A percentile compares a stretch with the other conserved stretches of the same genome.
phyloP scores from a whole-genome alignment of 1,140 invertebrate species.

The Caerostris extrusa region DNA sequence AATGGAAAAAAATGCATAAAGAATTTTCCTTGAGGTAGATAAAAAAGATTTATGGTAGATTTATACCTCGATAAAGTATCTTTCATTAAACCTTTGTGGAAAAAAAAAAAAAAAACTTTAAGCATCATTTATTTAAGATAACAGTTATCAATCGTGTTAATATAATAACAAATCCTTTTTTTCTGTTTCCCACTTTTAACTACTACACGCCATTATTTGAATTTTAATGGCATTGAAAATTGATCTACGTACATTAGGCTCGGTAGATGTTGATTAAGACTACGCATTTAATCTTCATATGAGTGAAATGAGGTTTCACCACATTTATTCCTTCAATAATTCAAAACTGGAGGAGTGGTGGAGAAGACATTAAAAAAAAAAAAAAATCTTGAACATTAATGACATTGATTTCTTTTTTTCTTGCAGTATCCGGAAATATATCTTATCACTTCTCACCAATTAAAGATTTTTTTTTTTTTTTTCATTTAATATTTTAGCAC shows the following conservation, averaged over 20 bases:
- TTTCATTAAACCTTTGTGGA: background rate
- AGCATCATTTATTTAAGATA: background rate
- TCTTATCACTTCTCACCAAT: constrained; percentile 55
- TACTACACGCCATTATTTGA: constrained; percentile 15
- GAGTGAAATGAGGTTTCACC: constrained; percentile 1
- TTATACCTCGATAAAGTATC: background rate
- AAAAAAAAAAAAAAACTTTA: background rate
- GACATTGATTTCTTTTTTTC: constrained; percentile 44
- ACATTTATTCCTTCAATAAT: constrained; percentile 8
- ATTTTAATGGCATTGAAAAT: constrained; percentile 53
- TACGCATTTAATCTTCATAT: constrained; percentile 13
- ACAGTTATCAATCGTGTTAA: background rate
- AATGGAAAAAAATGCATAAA: too few relatives aligned
- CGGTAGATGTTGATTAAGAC: constrained; percentile 15
- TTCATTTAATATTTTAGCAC: constrained; percentile 19
- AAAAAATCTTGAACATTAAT: constrained; percentile 29
- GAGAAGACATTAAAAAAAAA: background rate
- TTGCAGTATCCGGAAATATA: constrained; percentile 30
- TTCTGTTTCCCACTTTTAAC: background rate
- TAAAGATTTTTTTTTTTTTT: constrained; percentile 43
- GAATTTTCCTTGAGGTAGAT: too few relatives aligned
- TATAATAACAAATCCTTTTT: constrained; percentile 3
- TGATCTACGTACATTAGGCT: background rate
- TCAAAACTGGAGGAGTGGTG: background rate
- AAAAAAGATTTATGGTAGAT: too few relatives aligned